Conservation (phyloP, 2,113 vertebrate species). For the Paedocypris sp. region DNA sequence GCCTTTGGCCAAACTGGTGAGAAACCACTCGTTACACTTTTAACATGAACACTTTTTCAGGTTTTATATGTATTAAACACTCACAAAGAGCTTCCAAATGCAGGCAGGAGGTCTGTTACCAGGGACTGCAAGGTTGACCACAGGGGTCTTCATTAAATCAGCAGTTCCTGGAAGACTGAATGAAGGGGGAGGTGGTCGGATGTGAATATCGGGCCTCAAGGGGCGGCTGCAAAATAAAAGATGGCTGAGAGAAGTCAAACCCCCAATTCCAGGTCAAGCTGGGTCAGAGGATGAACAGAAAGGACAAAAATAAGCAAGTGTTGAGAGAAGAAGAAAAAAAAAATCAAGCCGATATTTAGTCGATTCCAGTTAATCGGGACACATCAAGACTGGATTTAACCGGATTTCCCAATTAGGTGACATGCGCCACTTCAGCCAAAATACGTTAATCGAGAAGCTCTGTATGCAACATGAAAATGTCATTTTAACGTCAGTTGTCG, state of each 20-base stretch:
- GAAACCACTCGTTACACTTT: background rate
- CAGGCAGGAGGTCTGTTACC: background rate
- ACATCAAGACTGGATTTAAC: too few relatives aligned
- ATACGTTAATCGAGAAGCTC: too few relatives aligned
- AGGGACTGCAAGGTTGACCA: slow-evolving; percentile 35
- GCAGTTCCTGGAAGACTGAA: slow-evolving; percentile 46
- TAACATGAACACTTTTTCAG: background rate
- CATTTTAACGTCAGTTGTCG: too few relatives aligned
- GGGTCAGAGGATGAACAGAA: background rate
- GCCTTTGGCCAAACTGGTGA: background rate
- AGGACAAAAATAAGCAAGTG: background rate
- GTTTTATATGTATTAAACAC: background rate
- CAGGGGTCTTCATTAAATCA: slow-evolving; percentile 57
- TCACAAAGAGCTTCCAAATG: background rate
- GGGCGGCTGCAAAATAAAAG: slow-evolving; percentile 41
- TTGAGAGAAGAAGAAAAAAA: background rate
- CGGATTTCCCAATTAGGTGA: too few relatives aligned
- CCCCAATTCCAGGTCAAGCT: background rate
- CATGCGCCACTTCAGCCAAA: too few relatives aligned
- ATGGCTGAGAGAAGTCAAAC: slow-evolving; percentile 1
- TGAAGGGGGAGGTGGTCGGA: slow-evolving; percentile 24
- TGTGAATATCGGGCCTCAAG: slow-evolving; percentile 36
- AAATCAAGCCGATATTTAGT: too few relatives aligned
- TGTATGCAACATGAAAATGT: too few relatives aligned
- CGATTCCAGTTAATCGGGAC: too few relatives aligned